Evolutionary conservation across 2,888 invertebrate genomes (phyloP).

Genomic region (Adineta ricciae): DNA sequence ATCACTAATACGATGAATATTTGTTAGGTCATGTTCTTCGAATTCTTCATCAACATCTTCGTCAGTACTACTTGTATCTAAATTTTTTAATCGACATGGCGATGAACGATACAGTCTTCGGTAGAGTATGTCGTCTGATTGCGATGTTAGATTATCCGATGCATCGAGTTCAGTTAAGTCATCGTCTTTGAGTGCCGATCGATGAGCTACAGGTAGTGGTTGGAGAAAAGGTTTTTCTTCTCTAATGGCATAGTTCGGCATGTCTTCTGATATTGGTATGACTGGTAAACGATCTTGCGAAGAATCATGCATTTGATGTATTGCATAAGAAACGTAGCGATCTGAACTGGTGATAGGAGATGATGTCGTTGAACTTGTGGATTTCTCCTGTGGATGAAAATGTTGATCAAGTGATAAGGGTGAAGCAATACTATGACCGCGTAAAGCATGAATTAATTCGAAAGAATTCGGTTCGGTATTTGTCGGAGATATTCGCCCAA

Average conservation of each 20-base stretch:
- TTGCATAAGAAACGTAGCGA: constrained; percentile 9
- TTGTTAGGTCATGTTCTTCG: neutral
- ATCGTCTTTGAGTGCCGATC: neutral
- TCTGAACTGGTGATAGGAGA: neutral
- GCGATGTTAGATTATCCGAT: neutral
- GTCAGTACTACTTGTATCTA: neutral
- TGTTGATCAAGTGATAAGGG: neutral
- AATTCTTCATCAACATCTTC: constrained; percentile 10
- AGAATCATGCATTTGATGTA: neutral
- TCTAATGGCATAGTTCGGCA: neutral
- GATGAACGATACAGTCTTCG: neutral
- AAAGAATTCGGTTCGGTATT: neutral
- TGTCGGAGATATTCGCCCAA: neutral
- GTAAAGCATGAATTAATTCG: neutral
- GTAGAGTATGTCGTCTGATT: neutral
- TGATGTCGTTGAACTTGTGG: neutral
- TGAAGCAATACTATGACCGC: neutral
- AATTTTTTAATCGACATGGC: neutral
- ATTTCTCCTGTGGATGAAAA: neutral
- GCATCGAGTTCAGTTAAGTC: constrained; percentile 16
- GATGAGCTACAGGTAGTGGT: neutral
- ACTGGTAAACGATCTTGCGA: neutral
- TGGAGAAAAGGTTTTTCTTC: neutral
- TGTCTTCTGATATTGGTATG: neutral
- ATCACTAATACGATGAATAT: neutral